Evolutionary conservation across 2,113 vertebrate species (phyloP).

Genomic region (Pelobates fuscus): DNA sequence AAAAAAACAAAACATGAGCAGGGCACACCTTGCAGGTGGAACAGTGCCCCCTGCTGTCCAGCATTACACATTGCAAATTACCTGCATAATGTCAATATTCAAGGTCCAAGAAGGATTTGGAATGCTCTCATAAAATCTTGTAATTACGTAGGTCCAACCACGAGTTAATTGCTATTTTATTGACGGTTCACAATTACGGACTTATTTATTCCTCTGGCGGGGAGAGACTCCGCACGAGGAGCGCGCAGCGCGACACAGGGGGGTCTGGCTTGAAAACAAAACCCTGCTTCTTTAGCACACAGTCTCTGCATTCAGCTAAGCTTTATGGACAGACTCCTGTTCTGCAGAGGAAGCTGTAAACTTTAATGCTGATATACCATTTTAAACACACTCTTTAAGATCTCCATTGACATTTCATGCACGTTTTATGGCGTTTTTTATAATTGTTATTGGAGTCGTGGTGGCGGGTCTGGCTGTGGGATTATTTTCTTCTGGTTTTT

Average conservation of each 20-base stretch:
- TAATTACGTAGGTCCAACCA: conserved; percentile 53
- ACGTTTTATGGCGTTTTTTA: conserved; percentile 69
- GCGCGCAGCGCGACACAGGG: conserved; percentile 56
- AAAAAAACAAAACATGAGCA: too few relatives aligned
- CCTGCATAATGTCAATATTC: conserved; percentile 8
- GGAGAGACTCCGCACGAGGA: conserved; percentile 44
- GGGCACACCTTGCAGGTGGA: neutral
- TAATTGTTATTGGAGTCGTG: conserved; percentile 74
- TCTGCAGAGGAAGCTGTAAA: conserved; percentile 68
- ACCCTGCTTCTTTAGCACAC: conserved; percentile 64
- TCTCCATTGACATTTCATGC: conserved; percentile 69
- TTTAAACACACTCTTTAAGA: conserved; percentile 71
- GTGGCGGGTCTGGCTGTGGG: conserved; percentile 61
- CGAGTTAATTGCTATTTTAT: conserved; percentile 65
- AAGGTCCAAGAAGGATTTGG: conserved; percentile 50
- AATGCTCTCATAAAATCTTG: conserved; percentile 45
- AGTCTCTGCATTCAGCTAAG: conserved; percentile 65
- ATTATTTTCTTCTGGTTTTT: conserved; percentile 22
- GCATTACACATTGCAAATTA: neutral
- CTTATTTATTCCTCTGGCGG: conserved; percentile 53
- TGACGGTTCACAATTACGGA: conserved; percentile 61
- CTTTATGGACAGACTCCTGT: conserved; percentile 68
- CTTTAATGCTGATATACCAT: conserved; percentile 71
- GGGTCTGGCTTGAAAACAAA: conserved; percentile 61
- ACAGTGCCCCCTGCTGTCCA: neutral